These are phyloP conservation scores for Pagrus major DNA, from an alignment of 2,113 vertebrate genomes.

Conservation along the genomic window DNA sequence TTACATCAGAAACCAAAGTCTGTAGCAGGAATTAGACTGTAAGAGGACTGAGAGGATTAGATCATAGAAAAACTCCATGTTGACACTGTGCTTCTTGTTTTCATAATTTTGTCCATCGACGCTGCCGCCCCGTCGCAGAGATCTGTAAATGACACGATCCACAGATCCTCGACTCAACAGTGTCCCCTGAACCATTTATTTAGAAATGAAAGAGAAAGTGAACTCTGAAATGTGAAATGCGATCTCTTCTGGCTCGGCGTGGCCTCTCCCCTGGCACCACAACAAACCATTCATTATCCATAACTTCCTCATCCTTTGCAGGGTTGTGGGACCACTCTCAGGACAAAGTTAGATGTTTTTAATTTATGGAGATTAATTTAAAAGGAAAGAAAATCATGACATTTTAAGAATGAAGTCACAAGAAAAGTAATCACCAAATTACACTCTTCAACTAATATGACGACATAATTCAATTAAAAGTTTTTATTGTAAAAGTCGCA, in stretches of 20 bases:
- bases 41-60: slow-evolving; percentile 21
- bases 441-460: neutral
- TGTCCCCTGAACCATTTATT: neutral
- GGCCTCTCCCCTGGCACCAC: neutral
- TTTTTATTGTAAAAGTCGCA: too few species aligned
- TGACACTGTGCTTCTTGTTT: neutral
- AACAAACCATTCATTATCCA: too few species aligned
- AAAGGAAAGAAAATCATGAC: neutral
- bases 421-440: too few species aligned
- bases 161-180: neutral
- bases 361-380: neutral
- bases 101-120: neutral
- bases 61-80: neutral
- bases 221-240: neutral
- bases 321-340: too few species aligned
- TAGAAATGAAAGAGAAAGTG: slow-evolving; percentile 35
- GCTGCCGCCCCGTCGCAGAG: neutral
- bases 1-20: slow-evolving; percentile 4
- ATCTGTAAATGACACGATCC: neutral
- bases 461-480: neutral
- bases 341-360: neutral
- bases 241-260: neutral
- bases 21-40: neutral
- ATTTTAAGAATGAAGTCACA: neutral
- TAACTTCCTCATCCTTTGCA: too few species aligned